Conservation (phyloP, 2,888 invertebrate species). For the Thereva nobilitata region DNA sequence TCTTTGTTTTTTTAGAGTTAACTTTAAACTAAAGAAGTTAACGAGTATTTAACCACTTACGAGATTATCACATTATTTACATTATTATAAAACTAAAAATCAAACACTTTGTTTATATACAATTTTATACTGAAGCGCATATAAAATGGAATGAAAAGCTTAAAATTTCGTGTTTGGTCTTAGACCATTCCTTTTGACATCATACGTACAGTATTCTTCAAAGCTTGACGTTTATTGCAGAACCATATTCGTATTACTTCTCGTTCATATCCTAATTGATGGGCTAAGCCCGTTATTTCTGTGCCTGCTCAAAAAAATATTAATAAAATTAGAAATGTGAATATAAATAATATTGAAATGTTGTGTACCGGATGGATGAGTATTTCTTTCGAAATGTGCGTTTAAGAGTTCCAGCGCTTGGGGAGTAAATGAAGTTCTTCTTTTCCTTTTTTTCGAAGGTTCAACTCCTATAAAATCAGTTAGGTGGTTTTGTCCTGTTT, state of each 20-base stretch:
- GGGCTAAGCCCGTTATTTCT: constrained; percentile 94
- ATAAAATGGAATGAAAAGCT: background rate
- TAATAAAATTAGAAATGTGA: background rate
- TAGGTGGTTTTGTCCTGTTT: constrained; percentile 88
- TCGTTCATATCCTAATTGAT: constrained; percentile 93
- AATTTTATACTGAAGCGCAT: background rate
- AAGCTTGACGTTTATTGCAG: constrained; percentile 96
- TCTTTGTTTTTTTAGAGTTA: constrained; percentile 30
- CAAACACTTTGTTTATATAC: constrained; percentile 10
- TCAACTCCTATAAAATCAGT: constrained; percentile 96
- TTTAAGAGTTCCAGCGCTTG: constrained; percentile 93
- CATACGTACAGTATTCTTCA: constrained; percentile 97
- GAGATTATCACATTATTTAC: constrained; percentile 41
- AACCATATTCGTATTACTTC: constrained; percentile 99
- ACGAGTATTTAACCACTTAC: constrained; percentile 27
- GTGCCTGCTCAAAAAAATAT: constrained; percentile 69
- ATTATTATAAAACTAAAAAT: constrained; percentile 4
- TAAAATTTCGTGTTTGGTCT: constrained; percentile 42
- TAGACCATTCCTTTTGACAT: constrained; percentile 86
- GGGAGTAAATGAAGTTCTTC: constrained; percentile 95
- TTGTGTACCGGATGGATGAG: constrained; percentile 92
- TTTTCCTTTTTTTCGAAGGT: constrained; percentile 94
- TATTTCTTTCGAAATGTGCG: constrained; percentile 94
- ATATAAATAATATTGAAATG: background rate
- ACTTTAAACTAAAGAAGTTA: constrained; percentile 30